Percentiles rank a stretch among this genome's conserved stretches.
Evolutionary conservation across 2,797 vertebrate species (phyloP).

Genomic region (Hydrocynus forskahlii): DNA sequence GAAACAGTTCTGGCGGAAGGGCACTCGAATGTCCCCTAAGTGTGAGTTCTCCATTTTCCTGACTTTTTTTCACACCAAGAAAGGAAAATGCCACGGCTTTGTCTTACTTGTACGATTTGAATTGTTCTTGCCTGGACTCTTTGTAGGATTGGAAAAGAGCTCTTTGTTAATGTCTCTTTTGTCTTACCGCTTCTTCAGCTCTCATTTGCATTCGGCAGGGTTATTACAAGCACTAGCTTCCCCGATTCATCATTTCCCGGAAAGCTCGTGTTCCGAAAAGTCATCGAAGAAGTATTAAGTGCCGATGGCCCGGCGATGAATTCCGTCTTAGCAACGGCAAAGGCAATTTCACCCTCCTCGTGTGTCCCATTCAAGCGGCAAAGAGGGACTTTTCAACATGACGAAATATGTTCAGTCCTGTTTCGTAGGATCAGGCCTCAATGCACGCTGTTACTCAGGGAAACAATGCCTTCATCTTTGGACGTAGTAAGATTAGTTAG

Average conservation of each 20-base stretch:
- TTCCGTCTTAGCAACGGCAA: conserved; percentile 79
- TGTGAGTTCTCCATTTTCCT: conserved; percentile 38
- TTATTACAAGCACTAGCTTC: conserved; percentile 79
- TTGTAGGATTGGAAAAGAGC: conserved; percentile 46
- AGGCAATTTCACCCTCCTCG: conserved; percentile 81
- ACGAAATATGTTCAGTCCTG: conserved; percentile 79
- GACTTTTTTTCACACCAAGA: conserved; percentile 45
- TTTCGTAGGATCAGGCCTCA: conserved; percentile 66
- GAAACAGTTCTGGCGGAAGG: conserved; percentile 38
- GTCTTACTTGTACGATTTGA: conserved; percentile 50
- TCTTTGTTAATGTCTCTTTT: conserved; percentile 59
- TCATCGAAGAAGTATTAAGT: conserved; percentile 78
- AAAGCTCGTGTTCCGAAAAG: conserved; percentile 74
- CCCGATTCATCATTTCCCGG: conserved; percentile 82
- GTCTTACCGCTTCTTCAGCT: conserved; percentile 77
- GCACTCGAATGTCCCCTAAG: conserved; percentile 48
- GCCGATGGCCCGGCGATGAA: conserved; percentile 78
- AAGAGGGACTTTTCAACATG: conserved; percentile 79
- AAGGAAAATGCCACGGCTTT: conserved; percentile 53
- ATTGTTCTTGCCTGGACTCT: conserved; percentile 43
- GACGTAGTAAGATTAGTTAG: conserved; percentile 55
- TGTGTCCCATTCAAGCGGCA: conserved; percentile 78
- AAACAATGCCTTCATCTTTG: conserved; percentile 64
- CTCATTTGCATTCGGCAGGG: conserved; percentile 81
- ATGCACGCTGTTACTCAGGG: conserved; percentile 67